phyloP scores from a whole-genome alignment of 92 coral and sea anemone species.

The Meandrina meandrites region DNA sequence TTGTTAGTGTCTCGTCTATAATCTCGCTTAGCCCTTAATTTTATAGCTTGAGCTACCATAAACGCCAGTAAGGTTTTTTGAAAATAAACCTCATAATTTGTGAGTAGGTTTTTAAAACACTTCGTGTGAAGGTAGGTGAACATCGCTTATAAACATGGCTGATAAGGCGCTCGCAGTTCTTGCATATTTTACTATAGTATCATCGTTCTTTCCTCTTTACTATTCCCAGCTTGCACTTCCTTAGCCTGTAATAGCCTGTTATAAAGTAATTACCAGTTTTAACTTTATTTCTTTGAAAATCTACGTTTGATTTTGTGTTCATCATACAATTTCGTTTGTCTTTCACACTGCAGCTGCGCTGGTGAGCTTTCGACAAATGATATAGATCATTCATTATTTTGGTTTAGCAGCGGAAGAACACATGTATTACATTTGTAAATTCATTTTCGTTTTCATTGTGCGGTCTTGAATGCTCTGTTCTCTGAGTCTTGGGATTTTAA shows the following conservation, averaged over 20 bases:
- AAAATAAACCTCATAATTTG: not conserved
- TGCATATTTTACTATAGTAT: too few relatives aligned
- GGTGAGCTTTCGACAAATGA: not conserved
- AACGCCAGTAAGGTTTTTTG: not conserved
- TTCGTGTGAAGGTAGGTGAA: not conserved
- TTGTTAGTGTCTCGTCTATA: not conserved
- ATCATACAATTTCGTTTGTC: not conserved
- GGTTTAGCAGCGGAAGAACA: conserved; percentile 15
- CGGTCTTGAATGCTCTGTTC: not conserved
- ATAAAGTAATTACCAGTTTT: not conserved
- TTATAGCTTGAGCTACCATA: not conserved
- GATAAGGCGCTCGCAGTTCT: not conserved
- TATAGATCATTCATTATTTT: not conserved
- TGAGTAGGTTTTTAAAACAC: not conserved
- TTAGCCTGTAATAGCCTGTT: not conserved
- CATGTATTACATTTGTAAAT: not conserved
- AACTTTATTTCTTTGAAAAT: not conserved
- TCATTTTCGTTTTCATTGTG: conserved; percentile 1
- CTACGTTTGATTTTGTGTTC: not conserved
- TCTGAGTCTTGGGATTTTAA: not conserved
- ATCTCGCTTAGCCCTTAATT: not conserved
- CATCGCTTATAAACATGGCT: not conserved
- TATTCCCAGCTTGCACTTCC: conserved; percentile 11
- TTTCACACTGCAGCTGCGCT: not conserved
- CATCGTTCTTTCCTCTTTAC: not conserved